These are phyloP conservation scores for Hephaestus fuliginosus DNA, from an alignment of 2,797 vertebrate species.

Conservation along the genomic window DNA sequence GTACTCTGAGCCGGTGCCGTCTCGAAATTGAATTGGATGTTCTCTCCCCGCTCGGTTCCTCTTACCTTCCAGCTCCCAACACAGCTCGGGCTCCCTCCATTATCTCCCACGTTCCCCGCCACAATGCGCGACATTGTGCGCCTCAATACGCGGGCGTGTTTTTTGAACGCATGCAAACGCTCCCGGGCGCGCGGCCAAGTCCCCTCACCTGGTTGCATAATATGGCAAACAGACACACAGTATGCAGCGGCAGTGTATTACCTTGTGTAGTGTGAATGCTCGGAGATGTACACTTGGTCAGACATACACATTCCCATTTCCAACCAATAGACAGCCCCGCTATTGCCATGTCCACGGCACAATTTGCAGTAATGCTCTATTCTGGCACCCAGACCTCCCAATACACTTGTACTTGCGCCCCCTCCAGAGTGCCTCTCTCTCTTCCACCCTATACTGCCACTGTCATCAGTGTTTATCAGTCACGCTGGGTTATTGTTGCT, in stretches of 20 bases:
- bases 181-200: constrained; percentile 40
- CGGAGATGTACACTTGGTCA: constrained; percentile 11
- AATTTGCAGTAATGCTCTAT: constrained; percentile 42
- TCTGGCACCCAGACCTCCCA: constrained; percentile 36
- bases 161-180: constrained; percentile 55
- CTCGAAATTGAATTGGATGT: constrained; percentile 84
- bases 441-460: constrained; percentile 3
- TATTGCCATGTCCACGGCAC: constrained; percentile 10
- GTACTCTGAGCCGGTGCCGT: constrained; percentile 76
- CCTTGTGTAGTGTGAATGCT: constrained; percentile 20
- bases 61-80: constrained; percentile 71
- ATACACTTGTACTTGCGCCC: constrained; percentile 33
- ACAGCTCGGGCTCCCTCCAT: constrained; percentile 59
- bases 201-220: constrained; percentile 49
- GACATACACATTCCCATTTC: constrained; percentile 11
- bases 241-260: neutral
- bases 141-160: constrained; percentile 42
- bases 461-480: constrained; percentile 31
- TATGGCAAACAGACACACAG: constrained; percentile 3
- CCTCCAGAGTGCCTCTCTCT: constrained; percentile 28
- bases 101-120: constrained; percentile 56
- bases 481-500: constrained; percentile 30
- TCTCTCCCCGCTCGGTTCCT: constrained; percentile 73
- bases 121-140: constrained; percentile 58
- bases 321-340: neutral